These are phyloP conservation scores for Craterocephalus amniculus DNA, from an alignment of 2,797 vertebrate genomes.

Conservation along the genomic window DNA sequence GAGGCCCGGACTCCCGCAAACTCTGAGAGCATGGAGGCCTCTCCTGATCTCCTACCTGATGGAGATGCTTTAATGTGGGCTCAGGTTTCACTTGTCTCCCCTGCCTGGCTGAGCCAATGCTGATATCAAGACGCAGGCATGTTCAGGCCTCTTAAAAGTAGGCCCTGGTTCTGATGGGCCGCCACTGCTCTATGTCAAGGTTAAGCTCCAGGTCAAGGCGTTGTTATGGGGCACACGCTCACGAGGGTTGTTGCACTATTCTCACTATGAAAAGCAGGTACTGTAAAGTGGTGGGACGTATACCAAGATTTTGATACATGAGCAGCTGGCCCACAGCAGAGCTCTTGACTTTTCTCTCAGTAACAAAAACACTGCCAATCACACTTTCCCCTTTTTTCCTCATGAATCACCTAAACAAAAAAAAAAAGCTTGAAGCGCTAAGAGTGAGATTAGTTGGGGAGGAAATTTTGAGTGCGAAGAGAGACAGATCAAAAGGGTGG, in stretches of 20 bases:
- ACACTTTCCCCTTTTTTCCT: slow-evolving; percentile 20
- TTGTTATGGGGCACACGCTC: slow-evolving; percentile 47
- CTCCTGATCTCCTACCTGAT: slow-evolving; percentile 80
- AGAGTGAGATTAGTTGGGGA: slow-evolving; percentile 58
- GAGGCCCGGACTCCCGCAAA: slow-evolving; percentile 79
- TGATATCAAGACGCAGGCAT: slow-evolving; percentile 71
- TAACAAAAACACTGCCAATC: slow-evolving; percentile 65
- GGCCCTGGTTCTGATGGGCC: slow-evolving; percentile 44
- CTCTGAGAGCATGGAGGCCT: slow-evolving; percentile 77
- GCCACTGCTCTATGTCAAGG: slow-evolving; percentile 38
- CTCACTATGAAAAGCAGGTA: slow-evolving; percentile 34
- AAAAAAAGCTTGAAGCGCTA: slow-evolving; percentile 47
- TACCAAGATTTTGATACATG: slow-evolving; percentile 38
- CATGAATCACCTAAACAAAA: slow-evolving; percentile 34
- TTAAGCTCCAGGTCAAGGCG: slow-evolving; percentile 61
- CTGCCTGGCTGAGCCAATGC: slow-evolving; percentile 69
- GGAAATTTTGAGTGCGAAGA: slow-evolving; percentile 37
- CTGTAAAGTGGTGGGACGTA: slow-evolving; percentile 27
- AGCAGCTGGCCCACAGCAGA: slow-evolving; percentile 54
- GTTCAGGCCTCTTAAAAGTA: slow-evolving; percentile 46
- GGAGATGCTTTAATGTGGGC: slow-evolving; percentile 81
- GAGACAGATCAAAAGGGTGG: slow-evolving; percentile 54
- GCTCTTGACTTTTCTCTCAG: slow-evolving; percentile 46
- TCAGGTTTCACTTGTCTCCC: slow-evolving; percentile 77
- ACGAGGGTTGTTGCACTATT: slow-evolving; percentile 9